Evolutionary conservation across 2,113 vertebrate genomes (phyloP), one percentile per base, ranked within the genome.

Genomic region (Mohoua ochrocephala): DNA sequence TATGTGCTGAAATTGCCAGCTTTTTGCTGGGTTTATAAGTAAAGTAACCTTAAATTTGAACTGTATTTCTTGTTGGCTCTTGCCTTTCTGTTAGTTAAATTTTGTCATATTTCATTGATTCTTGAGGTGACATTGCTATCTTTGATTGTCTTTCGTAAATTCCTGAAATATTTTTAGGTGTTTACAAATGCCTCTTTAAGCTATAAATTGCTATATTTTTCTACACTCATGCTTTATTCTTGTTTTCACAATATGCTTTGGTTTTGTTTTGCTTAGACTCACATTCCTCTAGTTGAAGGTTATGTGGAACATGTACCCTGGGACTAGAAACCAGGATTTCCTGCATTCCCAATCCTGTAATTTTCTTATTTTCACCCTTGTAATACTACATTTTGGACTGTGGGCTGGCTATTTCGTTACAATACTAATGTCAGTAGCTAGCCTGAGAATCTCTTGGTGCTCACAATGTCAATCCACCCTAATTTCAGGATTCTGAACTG

Each of bases 201-300:
- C 31, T 49, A 26, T 50, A 39, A 50, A 39, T n/a, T 39, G 31
- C 26, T 53, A 1, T 47, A 8, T 60, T 79, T 78, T 90, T 61
- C 70, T 33, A 14, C 4, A 10, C 6, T 19, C 1, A 3, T 53
- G 23, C 9, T 50, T 60, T 47, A 22, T 31, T 73, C 57, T 77
- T 54, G 10, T 56, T 73, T 78, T 56, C 33, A 68, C 13, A 33
- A 26, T 39, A 15, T 33, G 13, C 57, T 49, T 77, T 39, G 16
- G 5, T 33, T 77, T 39, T 26, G 16, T 39, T 61, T 35, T 60
- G 15, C 35, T 92, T 26, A n/a, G 42, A 10, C 13, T 33, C 15
- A 0, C 28, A 10, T 31, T 41, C 28, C 11, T 65, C 27, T 54
- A 14, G 15, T 9, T 1, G 2, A 23, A 33, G 11, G 22, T 54